These are phyloP conservation scores for Climacteris rufus DNA, from an alignment of 2,113 vertebrate genomes.

Conservation along the genomic window DNA sequence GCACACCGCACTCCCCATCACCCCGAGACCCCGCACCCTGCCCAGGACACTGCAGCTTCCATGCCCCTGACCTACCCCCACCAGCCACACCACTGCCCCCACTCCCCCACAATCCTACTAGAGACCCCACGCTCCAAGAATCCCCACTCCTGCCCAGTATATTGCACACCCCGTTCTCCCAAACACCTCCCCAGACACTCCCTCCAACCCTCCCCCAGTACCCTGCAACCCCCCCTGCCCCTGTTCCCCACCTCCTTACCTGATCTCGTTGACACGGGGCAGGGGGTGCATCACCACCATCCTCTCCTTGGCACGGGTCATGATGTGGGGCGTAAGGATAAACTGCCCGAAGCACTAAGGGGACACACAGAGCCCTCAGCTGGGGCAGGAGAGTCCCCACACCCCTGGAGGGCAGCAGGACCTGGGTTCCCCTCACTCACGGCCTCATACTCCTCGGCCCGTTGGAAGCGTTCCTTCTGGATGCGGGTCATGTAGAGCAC, in stretches of 20 bases:
- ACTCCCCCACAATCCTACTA: neutral
- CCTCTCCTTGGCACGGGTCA: conserved; percentile 94
- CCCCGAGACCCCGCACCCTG: neutral
- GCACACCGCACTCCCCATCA: neutral
- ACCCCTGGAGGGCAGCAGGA: fast-evolving
- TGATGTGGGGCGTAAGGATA: conserved; percentile 94
- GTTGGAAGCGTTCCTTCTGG: conserved; percentile 90
- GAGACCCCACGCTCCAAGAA: neutral
- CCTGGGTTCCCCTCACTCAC: conserved; percentile 64
- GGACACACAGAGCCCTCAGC: neutral
- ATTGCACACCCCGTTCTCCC: neutral
- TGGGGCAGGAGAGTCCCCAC: fast-evolving
- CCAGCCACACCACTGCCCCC: neutral
- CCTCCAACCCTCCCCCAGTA: neutral
- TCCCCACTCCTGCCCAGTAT: fast-evolving
- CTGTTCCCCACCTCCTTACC: conserved; percentile 59
- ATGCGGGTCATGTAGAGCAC: conserved; percentile 97
- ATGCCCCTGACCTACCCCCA: no score
- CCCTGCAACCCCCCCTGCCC: neutral
- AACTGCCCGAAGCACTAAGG: conserved; percentile 93
- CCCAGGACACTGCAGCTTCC: neutral
- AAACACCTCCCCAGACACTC: no score
- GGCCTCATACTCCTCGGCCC: conserved; percentile 82
- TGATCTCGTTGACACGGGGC: conserved; percentile 95
- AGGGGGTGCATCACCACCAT: conserved; percentile 99